Conservation (phyloP, 2,797 vertebrate genomes). For the Melopsittacus undulatus region DNA sequence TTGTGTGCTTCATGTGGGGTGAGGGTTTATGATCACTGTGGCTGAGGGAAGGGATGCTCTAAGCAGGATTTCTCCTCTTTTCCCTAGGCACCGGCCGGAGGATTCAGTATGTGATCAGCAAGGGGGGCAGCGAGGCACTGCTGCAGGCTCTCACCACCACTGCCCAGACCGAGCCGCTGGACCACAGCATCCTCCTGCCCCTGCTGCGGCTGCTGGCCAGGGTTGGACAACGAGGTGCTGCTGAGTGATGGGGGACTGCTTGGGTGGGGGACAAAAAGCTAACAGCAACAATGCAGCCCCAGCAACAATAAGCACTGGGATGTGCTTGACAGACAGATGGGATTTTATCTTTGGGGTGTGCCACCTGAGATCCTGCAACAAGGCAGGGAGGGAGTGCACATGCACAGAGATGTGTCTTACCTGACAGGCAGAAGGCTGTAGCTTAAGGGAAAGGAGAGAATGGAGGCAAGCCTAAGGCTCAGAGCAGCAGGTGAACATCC, state of each 20-base stretch:
- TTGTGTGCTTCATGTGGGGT: accelerated
- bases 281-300: accelerated
- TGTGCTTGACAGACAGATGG: background rate
- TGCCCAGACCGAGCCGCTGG: slow-evolving; percentile 45
- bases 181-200: slow-evolving; percentile 82
- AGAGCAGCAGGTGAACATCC: background rate
- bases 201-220: slow-evolving; percentile 87
- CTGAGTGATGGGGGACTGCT: accelerated
- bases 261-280: too few species aligned
- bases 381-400: accelerated
- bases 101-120: slow-evolving; percentile 87
- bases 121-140: slow-evolving; percentile 89
- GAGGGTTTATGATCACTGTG: background rate
- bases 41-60: background rate
- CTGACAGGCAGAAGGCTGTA: background rate
- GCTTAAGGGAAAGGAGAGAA: background rate
- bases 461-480: background rate
- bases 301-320: too few species aligned
- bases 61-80: background rate
- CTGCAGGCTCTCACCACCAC: slow-evolving; percentile 80
- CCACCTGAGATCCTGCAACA: background rate
- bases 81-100: slow-evolving; percentile 85
- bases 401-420: accelerated
- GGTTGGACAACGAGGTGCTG: slow-evolving; percentile 89
- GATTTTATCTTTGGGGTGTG: background rate